Conservation (phyloP, 2,113 vertebrate genomes). For the Misgurnus anguillicaudatus region DNA sequence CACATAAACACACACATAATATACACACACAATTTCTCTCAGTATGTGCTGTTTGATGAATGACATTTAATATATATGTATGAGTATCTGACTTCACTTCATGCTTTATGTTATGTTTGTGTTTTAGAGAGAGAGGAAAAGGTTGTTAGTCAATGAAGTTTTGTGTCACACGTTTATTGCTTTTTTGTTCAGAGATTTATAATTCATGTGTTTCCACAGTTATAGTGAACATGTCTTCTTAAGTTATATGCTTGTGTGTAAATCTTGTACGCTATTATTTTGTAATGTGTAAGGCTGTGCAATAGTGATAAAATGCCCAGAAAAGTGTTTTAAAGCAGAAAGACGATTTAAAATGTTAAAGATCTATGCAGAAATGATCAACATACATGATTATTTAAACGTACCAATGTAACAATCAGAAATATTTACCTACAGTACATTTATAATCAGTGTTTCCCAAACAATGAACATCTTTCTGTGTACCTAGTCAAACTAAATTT, state of each 20-base stretch:
- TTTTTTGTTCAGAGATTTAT: conserved; percentile 1
- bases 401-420: too few species aligned
- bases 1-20: neutral
- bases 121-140: conserved; percentile 27
- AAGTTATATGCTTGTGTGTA: neutral
- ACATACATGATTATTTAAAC: too few species aligned
- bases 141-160: conserved; percentile 32
- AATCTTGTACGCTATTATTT: neutral
- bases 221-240: neutral
- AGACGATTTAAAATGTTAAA: too few species aligned
- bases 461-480: too few species aligned
- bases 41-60: conserved; percentile 49
- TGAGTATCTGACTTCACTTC: conserved; percentile 45
- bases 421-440: too few species aligned
- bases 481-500: too few species aligned
- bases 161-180: conserved; percentile 1
- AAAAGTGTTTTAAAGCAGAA: neutral
- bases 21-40: conserved; percentile 34
- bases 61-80: conserved; percentile 56
- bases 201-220: conserved; percentile 1
- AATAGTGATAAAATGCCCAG: too few species aligned
- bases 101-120: conserved; percentile 39
- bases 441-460: too few species aligned
- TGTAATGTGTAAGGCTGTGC: neutral
- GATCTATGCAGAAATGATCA: too few species aligned